Evolutionary conservation across 30 jellyfish, hydroid and myxozoan genomes (phyloP), one percentile per base, ranked within the genome.

Genomic region (Cassiopea xamachana): DNA sequence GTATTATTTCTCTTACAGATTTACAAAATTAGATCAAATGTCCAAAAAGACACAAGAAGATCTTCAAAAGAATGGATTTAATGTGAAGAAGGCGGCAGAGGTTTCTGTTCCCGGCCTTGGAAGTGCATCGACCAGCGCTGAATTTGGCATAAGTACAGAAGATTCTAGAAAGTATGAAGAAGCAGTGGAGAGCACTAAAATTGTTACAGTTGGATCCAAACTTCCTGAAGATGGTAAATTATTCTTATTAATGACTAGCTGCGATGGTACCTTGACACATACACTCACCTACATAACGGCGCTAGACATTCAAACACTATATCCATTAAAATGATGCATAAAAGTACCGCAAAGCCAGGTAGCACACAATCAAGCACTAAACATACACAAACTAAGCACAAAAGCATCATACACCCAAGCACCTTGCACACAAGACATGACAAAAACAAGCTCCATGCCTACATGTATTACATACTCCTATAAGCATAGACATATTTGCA

Each of bases 171-270:
- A 85, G 46, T 85, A 69, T 46, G 87, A 85, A 58, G 58, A 73
- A 55, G 27, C 93, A 16, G 73, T 85, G 2, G 81, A 73, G 7
- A 17, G 58, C 14, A 74, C 80, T 14, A 55, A 73, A 45, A 18
- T 85, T 48, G 87, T 73, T 16, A 59, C 93, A 45, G 46, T 73
- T 46, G 93, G 93, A 14, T 85, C 93, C 16, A 73, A 18, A 7
- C 93, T 85, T 19, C 93, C 93, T 2, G 58, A 13, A 6, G 93
- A 85, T 49, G 93, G 93, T 85, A 64, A 62, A 71, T 5, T 7
- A 5, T 64, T 64, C 19, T 0, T 7, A 9, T 64, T 64, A 5
- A 9, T 14, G 74, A 6, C 15, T 64, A 5, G 43, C 69, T 0
- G 69, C 8, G 69, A 7, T 59, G 8, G 69, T 7, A 14, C 14